Conservation (phyloP, 2,113 vertebrate species). For the Glaucomys volans region DNA sequence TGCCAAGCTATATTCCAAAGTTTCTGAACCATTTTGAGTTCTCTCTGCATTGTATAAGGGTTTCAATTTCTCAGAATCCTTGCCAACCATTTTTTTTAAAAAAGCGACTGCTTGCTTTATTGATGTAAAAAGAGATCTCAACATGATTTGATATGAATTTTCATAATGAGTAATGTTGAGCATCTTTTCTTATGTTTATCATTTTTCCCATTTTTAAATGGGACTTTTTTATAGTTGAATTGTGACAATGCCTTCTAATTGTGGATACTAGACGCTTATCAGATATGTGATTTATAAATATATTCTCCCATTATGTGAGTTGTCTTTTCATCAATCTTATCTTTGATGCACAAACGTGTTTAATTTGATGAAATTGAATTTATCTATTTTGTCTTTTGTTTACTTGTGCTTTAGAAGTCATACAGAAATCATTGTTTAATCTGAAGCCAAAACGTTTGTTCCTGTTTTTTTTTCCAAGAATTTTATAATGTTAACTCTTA, state of each 20-base stretch:
- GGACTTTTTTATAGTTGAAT: slow-evolving; percentile 9
- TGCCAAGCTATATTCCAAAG: too few species aligned
- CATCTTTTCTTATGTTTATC: background rate
- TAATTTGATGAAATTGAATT: background rate
- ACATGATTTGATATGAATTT: background rate
- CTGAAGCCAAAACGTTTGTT: background rate
- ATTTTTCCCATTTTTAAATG: background rate
- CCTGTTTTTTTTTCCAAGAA: background rate
- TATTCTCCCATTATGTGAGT: background rate
- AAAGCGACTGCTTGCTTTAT: background rate
- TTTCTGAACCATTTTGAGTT: too few species aligned
- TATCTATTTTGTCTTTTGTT: background rate
- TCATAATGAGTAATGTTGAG: background rate
- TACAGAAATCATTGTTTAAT: background rate
- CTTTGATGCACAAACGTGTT: background rate
- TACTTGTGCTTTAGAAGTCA: background rate
- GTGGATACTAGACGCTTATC: background rate
- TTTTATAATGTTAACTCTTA: background rate
- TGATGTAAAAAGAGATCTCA: background rate
- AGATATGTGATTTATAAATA: background rate
- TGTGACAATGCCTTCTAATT: background rate
- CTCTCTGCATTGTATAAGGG: too few species aligned
- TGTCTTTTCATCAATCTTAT: too few species aligned
- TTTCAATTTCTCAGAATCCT: background rate
- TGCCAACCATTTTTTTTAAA: background rate